Percentiles rank a stretch among this genome's conserved stretches.
Conservation (phyloP, 2,797 vertebrate genomes). For the Sciaenops ocellatus region DNA sequence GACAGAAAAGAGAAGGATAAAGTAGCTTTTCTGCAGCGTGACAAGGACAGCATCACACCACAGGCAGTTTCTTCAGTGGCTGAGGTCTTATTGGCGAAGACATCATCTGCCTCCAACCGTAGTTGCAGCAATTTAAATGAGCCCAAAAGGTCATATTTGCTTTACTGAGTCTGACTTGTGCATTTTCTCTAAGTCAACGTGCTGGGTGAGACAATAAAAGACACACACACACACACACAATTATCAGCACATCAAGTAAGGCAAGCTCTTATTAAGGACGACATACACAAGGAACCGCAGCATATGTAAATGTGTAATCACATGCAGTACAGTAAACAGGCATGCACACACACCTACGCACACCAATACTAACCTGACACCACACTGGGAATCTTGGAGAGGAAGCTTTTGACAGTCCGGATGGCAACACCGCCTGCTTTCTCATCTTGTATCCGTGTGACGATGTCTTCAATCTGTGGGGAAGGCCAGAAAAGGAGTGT, state of each 20-base stretch:
- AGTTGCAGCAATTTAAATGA: slow-evolving; percentile 69
- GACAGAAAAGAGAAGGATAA: slow-evolving; percentile 21
- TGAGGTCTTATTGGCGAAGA: slow-evolving; percentile 58
- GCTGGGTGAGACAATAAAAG: slow-evolving; percentile 27
- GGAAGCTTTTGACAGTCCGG: slow-evolving; percentile 97
- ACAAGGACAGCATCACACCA: slow-evolving; percentile 56
- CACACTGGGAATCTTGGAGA: slow-evolving; percentile 97
- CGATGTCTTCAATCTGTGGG: slow-evolving; percentile 93
- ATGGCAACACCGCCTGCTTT: slow-evolving; percentile 94
- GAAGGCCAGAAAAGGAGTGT: slow-evolving; percentile 37
- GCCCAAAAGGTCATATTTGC: slow-evolving; percentile 73
- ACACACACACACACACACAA: slow-evolving; percentile 5
- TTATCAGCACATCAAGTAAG: not conserved
- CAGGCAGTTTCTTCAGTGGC: slow-evolving; percentile 43
- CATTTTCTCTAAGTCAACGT: slow-evolving; percentile 18
- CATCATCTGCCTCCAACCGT: slow-evolving; percentile 61
- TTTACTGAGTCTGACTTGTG: slow-evolving; percentile 49
- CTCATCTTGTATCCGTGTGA: slow-evolving; percentile 95
- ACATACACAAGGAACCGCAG: not conserved
- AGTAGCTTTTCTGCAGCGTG: slow-evolving; percentile 37
- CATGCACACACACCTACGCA: not conserved
- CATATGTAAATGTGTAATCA: slow-evolving; percentile 11
- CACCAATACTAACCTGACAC: slow-evolving; percentile 88
- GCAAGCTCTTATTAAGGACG: not conserved
- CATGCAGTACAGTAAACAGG: slow-evolving; percentile 1